Conservation (phyloP, 2,888 invertebrate species). For the Branchipolynoe longqiensis region DNA sequence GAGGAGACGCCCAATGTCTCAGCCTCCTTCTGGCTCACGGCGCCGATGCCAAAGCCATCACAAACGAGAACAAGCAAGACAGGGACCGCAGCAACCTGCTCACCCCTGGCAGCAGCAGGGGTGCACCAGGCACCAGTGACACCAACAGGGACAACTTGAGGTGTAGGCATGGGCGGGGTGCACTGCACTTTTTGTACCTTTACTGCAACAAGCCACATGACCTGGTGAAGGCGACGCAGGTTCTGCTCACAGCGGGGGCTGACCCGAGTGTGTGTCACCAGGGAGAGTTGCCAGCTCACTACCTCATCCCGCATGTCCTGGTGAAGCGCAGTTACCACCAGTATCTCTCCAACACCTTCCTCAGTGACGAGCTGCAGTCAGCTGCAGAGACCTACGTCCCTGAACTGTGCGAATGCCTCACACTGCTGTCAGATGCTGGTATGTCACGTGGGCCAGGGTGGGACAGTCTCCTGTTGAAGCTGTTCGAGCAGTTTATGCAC, state of each 20-base stretch:
- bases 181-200: constrained; percentile 64
- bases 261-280: constrained; percentile 40
- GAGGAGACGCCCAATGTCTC: constrained; percentile 62
- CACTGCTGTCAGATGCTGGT: constrained; percentile 38
- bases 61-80: background rate
- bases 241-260: constrained; percentile 60
- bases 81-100: background rate
- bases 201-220: constrained; percentile 66
- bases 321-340: constrained; percentile 60
- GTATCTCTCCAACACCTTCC: constrained; percentile 60
- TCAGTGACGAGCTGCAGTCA: background rate
- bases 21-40: constrained; percentile 59
- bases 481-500: constrained; percentile 55
- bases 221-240: constrained; percentile 47
- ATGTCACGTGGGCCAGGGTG: background rate
- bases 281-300: constrained; percentile 53
- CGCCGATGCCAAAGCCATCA: constrained; percentile 30
- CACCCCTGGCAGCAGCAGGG: too few species aligned
- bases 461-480: constrained; percentile 45
- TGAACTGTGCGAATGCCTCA: constrained; percentile 55
- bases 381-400: constrained; percentile 50
- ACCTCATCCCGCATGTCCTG: constrained; percentile 59
- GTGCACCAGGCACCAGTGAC: too few species aligned
- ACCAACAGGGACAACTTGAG: background rate
- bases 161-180: constrained; percentile 49